Conservation (phyloP, 2,888 invertebrate species). For the Argynnis bischoffii region DNA sequence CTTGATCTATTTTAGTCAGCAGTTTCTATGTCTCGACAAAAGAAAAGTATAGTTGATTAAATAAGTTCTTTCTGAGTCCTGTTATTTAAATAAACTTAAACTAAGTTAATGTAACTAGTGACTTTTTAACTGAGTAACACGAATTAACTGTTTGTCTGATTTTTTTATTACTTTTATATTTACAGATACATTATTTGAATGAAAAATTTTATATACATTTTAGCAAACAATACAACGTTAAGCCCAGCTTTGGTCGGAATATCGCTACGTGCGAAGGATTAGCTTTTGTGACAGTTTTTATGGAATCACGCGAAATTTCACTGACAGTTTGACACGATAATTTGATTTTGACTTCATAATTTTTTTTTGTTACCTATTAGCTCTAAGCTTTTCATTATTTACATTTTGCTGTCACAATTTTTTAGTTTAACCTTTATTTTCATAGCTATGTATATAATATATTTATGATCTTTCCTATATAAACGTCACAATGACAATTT, state of each 20-base stretch:
- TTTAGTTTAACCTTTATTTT: too few species aligned
- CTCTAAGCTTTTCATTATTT: too few species aligned
- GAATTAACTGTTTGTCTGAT: neutral
- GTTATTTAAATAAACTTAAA: too few species aligned
- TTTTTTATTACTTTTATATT: neutral
- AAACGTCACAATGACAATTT: too few species aligned
- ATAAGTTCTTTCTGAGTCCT: too few species aligned
- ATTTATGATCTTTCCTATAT: too few species aligned
- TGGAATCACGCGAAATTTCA: conserved; percentile 21
- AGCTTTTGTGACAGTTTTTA: conserved; percentile 23
- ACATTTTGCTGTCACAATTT: too few species aligned
- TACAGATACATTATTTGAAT: neutral
- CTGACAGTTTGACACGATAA: conserved; percentile 32
- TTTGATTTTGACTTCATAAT: conserved; percentile 23
- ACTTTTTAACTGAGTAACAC: neutral
- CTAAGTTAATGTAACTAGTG: too few species aligned
- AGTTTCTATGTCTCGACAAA: too few species aligned
- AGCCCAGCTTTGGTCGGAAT: conserved; percentile 8
- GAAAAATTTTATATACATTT: neutral
- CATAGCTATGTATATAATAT: too few species aligned
- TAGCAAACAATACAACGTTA: conserved; percentile 1
- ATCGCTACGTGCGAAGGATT: conserved; percentile 24
- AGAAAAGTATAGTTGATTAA: too few species aligned
- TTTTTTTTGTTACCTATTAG: neutral
- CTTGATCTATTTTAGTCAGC: too few species aligned